Evolutionary conservation across 2,113 vertebrate species (phyloP), one percentile per base, ranked within the genome.

Genomic region (Megaleporinus macrocephalus): DNA sequence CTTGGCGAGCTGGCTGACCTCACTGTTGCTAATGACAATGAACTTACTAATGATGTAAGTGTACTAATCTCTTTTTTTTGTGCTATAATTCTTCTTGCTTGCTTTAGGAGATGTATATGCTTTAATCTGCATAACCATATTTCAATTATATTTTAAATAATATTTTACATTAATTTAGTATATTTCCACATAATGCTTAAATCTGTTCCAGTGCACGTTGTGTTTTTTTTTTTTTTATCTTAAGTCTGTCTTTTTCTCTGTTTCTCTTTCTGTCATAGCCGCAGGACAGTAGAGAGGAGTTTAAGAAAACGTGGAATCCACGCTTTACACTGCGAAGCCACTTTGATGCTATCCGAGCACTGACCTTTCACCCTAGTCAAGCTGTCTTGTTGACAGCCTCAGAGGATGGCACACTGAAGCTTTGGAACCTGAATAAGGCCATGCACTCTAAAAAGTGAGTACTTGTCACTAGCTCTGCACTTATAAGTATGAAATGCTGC

Each of bases 401-500:
- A 0, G 97, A 98, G 87, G 97, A 98, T 0, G 96, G 96, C 27
- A 98, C 97, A 0, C 92, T 97, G 77, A 98, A 98, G 72, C 95
- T 98, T 26, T 98, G 97, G 97, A 97, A 97, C 91, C 94, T 98
- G 53, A 96, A 98, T 90, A 97, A 97, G 81, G 94, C 97, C 0
- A 95, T 95, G 74, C 91, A 95, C 4, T 95, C 96, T 63, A 97
- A 96, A 87, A 98, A 98, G 96, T 97, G 89, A 91, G 92, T 57
- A 2, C 44, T 66, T 18, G n/a, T 12, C 30, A 2, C 33, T 15
- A 73, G 87, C 90, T 0, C 74, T 24, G 6, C 22, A 18, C n/a
- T 22, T 20, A 4, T 30, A 49, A 55, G n/a, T 24, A 41, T 24
- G 14, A 2, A 59, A 41, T 61, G 20, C 3, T 33, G 63, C 63